Percentiles rank a stretch among this genome's conserved stretches.
Evolutionary conservation across 2,113 vertebrate genomes (phyloP).

Genomic region (Hippocampus guttulatus): DNA sequence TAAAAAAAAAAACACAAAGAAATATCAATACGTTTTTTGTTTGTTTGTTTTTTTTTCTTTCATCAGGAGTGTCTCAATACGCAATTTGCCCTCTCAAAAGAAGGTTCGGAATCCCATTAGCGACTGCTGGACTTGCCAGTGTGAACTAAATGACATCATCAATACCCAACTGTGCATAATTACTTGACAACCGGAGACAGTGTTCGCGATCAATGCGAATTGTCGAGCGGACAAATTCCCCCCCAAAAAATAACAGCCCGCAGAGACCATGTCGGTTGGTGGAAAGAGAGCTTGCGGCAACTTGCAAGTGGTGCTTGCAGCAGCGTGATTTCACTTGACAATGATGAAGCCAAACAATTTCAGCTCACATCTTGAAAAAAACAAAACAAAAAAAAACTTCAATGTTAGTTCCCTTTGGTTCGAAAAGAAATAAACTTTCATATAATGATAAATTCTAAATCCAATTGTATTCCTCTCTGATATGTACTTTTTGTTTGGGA

Average conservation of each 20-base stretch:
- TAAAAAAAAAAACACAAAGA: background rate
- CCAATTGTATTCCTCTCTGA: conserved; percentile 25
- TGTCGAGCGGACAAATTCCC: conserved; percentile 32
- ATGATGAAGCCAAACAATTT: background rate
- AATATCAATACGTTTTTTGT: background rate
- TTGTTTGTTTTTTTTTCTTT: background rate
- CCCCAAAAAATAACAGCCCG: conserved; percentile 7
- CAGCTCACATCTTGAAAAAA: conserved; percentile 3
- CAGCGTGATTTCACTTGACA: background rate
- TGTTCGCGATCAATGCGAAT: conserved; percentile 26
- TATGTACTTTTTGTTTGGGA: conserved; percentile 17
- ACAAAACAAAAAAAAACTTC: conserved; percentile 20
- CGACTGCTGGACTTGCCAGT: conserved; percentile 18
- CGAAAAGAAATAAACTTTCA: conserved; percentile 31
- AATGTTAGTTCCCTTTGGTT: conserved; percentile 32
- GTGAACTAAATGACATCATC: conserved; percentile 47
- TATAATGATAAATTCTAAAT: conserved; percentile 47
- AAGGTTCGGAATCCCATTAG: conserved; percentile 38
- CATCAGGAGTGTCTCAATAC: background rate
- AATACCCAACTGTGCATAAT: conserved; percentile 45
- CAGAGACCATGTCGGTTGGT: background rate
- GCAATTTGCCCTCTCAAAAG: conserved; percentile 12
- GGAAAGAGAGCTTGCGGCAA: background rate
- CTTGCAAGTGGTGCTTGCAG: background rate
- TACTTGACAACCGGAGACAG: conserved; percentile 24